phyloP scores from a whole-genome alignment of 2,797 vertebrate species.

The Pseudomugil tenellus region DNA sequence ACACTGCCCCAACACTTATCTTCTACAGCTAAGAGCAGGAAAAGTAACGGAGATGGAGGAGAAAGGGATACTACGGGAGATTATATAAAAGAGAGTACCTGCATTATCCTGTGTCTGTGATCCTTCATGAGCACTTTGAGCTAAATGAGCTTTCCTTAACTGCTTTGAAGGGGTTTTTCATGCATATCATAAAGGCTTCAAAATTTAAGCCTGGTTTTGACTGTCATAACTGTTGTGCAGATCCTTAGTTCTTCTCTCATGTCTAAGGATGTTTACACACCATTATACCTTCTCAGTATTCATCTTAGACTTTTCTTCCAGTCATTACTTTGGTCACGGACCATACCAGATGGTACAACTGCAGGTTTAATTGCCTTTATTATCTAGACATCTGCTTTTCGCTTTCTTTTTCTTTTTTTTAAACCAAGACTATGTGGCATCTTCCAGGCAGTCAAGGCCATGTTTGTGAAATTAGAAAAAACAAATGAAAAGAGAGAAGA shows the following conservation, averaged over 20 bases:
- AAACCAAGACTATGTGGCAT: slow-evolving; percentile 46
- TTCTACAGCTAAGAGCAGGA: slow-evolving; percentile 27
- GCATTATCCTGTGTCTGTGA: slow-evolving; percentile 26
- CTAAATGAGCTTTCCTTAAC: slow-evolving; percentile 23
- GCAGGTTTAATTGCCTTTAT: slow-evolving; percentile 76
- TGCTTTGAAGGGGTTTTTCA: slow-evolving; percentile 4
- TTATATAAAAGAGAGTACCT: neutral
- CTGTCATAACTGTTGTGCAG: neutral
- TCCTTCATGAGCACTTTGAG: slow-evolving; percentile 20
- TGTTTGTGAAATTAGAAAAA: slow-evolving; percentile 52
- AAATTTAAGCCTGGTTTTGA: neutral
- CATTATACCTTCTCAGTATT: slow-evolving; percentile 28
- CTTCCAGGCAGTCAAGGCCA: slow-evolving; percentile 40
- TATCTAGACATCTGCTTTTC: slow-evolving; percentile 74
- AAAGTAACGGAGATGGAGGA: neutral
- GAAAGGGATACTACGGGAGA: slow-evolving; percentile 4
- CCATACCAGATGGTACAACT: slow-evolving; percentile 72
- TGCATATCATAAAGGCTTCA: slow-evolving; percentile 8
- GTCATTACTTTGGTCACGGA: slow-evolving; percentile 67
- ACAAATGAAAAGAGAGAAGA: slow-evolving; percentile 32
- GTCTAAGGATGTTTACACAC: slow-evolving; percentile 15
- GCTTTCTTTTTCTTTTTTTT: slow-evolving; percentile 47
- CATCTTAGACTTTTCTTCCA: slow-evolving; percentile 35
- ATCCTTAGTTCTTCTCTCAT: neutral
- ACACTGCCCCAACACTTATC: slow-evolving; percentile 39